phyloP scores from a whole-genome alignment of 2,113 vertebrate genomes.

The Myotis brandtii region DNA sequence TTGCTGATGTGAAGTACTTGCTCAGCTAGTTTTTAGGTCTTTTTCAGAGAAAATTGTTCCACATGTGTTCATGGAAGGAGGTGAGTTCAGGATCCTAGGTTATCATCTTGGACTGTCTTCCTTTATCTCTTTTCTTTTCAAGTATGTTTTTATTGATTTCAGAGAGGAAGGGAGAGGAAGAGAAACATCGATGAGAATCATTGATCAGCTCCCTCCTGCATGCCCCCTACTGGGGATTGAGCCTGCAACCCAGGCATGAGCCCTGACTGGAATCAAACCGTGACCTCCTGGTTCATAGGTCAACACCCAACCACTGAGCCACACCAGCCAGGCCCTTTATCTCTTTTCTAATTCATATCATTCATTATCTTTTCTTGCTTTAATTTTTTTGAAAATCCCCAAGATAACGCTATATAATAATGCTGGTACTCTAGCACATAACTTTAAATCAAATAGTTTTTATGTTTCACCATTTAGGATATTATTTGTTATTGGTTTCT shows the following conservation, averaged over 20 bases:
- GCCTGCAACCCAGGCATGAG: too few species aligned
- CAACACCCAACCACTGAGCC: too few species aligned
- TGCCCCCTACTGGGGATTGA: too few species aligned
- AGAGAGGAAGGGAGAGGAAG: too few species aligned
- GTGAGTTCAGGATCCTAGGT: not conserved
- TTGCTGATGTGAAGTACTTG: not conserved
- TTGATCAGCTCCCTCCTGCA: too few species aligned
- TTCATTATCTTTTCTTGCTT: not conserved
- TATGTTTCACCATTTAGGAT: not conserved
- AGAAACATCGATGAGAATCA: too few species aligned
- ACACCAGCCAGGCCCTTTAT: not conserved
- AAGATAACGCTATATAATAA: not conserved
- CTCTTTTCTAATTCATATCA: not conserved
- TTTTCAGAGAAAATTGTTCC: not conserved
- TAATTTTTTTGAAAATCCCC: not conserved
- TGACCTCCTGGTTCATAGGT: too few species aligned
- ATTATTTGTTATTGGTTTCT: not conserved
- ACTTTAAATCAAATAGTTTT: not conserved
- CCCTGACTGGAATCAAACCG: too few species aligned
- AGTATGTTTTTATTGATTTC: too few species aligned
- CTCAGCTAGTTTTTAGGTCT: not conserved
- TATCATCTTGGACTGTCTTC: not conserved
- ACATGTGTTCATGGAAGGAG: not conserved
- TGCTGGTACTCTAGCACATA: not conserved
- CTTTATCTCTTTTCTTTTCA: not conserved